Conservation (phyloP, 2,113 vertebrate species). For the Anguilla japonica region DNA sequence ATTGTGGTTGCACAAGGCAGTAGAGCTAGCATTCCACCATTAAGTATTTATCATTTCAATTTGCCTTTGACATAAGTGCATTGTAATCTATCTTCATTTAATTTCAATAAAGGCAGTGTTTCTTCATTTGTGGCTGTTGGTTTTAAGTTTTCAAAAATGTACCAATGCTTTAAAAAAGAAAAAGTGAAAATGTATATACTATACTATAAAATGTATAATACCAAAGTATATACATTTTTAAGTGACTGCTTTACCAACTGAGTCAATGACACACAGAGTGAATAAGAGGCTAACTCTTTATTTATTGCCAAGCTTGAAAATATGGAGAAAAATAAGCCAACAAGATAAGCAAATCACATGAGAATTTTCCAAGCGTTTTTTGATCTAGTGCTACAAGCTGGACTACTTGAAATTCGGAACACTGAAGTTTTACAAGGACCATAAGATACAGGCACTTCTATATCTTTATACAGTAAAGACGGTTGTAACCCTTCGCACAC, state of each 20-base stretch:
- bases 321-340: slow-evolving; percentile 37
- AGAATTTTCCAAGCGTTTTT: slow-evolving; percentile 13
- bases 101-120: slow-evolving; percentile 35
- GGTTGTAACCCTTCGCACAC: background rate
- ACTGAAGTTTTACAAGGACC: slow-evolving; percentile 3
- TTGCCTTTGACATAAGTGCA: slow-evolving; percentile 37
- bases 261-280: background rate
- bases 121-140: background rate
- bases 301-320: slow-evolving; percentile 38
- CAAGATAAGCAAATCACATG: slow-evolving; percentile 40
- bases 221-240: too few species aligned
- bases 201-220: too few species aligned
- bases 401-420: slow-evolving; percentile 6
- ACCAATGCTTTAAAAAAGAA: background rate
- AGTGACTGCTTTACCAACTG: background rate
- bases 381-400: slow-evolving; percentile 28
- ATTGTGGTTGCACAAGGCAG: slow-evolving; percentile 16
- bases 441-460: slow-evolving; percentile 46
- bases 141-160: background rate
- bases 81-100: slow-evolving; percentile 43
- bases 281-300: slow-evolving; percentile 34
- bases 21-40: background rate
- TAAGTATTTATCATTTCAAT: background rate
- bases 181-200: too few species aligned
- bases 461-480: slow-evolving; percentile 21